Evolutionary conservation across 2,797 vertebrate genomes (phyloP).

Genomic region (Anguilla megastoma): DNA sequence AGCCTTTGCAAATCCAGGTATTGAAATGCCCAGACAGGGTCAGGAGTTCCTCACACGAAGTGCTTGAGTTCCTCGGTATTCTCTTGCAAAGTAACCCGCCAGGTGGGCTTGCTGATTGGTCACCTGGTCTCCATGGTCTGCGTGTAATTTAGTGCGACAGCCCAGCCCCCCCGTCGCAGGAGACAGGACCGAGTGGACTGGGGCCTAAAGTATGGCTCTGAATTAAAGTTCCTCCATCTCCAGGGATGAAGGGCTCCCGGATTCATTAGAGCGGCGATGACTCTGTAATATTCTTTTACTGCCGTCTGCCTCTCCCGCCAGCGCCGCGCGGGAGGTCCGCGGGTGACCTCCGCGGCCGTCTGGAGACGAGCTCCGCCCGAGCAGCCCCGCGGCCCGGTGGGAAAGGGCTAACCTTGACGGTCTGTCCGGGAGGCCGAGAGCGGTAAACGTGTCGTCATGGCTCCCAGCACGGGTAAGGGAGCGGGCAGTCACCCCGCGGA

Average conservation of each 20-base stretch:
- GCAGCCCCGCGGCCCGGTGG: not conserved
- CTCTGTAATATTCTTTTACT: not conserved
- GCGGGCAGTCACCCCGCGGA: not conserved
- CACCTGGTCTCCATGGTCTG: not conserved
- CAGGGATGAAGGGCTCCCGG: constrained; percentile 16
- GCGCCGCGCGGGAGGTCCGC: not conserved
- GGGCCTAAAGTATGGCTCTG: not conserved
- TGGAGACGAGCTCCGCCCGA: not conserved
- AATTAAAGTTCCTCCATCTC: constrained; percentile 12
- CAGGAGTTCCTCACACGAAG: not conserved
- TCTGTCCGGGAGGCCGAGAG: not conserved
- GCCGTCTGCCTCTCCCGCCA: not conserved
- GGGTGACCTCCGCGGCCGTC: not conserved
- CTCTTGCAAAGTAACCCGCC: not conserved
- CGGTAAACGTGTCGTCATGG: not conserved
- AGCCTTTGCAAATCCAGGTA: not conserved
- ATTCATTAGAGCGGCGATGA: constrained; percentile 22
- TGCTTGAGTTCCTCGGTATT: not conserved
- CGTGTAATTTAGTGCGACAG: too few relatives aligned
- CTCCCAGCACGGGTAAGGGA: not conserved
- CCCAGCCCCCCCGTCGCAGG: not conserved
- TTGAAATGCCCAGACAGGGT: too few relatives aligned
- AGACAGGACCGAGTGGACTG: not conserved
- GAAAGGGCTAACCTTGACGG: not conserved
- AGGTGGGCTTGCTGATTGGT: not conserved